Conservation (phyloP, 2,797 vertebrate species). For the Scolopax bukidnonensis region DNA sequence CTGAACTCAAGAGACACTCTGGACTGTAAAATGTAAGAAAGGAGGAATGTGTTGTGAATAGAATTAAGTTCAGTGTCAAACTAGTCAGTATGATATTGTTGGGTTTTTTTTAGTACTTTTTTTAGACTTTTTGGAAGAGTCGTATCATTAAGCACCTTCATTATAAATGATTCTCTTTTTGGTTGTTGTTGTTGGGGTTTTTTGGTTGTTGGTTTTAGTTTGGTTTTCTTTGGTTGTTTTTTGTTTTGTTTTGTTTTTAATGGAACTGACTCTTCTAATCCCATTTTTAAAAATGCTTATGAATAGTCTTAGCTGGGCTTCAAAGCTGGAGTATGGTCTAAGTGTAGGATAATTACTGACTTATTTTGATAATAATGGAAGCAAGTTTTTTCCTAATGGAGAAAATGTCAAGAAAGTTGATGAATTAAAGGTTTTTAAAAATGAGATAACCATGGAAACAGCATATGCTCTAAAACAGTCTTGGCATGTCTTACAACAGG, state of each 20-base stretch:
- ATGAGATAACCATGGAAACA: not conserved
- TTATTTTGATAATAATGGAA: not conserved
- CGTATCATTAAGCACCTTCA: not conserved
- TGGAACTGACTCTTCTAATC: not conserved
- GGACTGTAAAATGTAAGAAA: not conserved
- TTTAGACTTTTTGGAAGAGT: not conserved
- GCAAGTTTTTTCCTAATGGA: not conserved
- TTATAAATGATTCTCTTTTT: not conserved
- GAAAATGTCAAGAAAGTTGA: not conserved
- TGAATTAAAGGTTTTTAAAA: not conserved
- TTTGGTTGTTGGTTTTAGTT: not conserved
- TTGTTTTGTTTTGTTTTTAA: not conserved
- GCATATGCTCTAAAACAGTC: not conserved
- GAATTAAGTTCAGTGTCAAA: not conserved
- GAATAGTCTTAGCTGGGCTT: not conserved
- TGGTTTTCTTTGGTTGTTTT: not conserved
- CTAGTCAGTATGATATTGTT: not conserved
- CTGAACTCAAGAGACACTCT: not conserved
- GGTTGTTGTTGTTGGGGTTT: not conserved
- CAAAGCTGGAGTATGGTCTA: not conserved
- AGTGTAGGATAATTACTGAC: not conserved
- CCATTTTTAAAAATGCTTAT: not conserved
- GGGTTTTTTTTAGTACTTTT: not conserved
- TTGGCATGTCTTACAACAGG: not conserved
- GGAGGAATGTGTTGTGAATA: not conserved